A percentile compares a stretch with the other conserved stretches of the same genome.
Evolutionary conservation across 2,797 vertebrate genomes (phyloP).

Genomic region (Bucorvus abyssinicus): DNA sequence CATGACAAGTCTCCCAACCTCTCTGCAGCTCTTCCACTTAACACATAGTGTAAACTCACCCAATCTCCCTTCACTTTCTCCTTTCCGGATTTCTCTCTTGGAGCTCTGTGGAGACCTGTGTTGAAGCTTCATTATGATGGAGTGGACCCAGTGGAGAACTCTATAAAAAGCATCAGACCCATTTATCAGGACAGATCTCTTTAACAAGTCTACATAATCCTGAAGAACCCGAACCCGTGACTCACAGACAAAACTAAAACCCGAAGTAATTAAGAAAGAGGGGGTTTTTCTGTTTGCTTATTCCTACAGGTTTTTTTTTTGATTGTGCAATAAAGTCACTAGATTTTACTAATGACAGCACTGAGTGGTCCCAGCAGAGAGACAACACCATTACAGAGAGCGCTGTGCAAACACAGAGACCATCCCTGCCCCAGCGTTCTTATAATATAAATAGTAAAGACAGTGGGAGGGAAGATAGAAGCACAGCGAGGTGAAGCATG

Average conservation of each 20-base stretch:
- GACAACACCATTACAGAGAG: neutral
- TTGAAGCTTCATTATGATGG: constrained; percentile 69
- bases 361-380: neutral
- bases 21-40: constrained; percentile 69
- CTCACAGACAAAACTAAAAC: constrained; percentile 14
- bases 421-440: neutral
- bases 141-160: constrained; percentile 61
- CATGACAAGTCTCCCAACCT: constrained; percentile 73
- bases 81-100: constrained; percentile 37
- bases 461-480: constrained; percentile 21
- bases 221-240: constrained; percentile 31
- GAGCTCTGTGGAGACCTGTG: constrained; percentile 25
- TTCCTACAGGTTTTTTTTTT: neutral
- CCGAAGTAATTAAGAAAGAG: neutral
- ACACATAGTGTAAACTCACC: constrained; percentile 64
- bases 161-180: constrained; percentile 57
- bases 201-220: constrained; percentile 47
- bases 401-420: constrained; percentile 35
- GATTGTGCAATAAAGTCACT: neutral
- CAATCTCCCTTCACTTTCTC: constrained; percentile 61
- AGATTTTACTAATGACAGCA: constrained; percentile 6
- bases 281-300: neutral
- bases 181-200: constrained; percentile 60
- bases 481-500: neutral
- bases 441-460: constrained; percentile 45